phyloP scores from a whole-genome alignment of 2,888 invertebrate genomes.

The Ditylenchus weischeri region DNA sequence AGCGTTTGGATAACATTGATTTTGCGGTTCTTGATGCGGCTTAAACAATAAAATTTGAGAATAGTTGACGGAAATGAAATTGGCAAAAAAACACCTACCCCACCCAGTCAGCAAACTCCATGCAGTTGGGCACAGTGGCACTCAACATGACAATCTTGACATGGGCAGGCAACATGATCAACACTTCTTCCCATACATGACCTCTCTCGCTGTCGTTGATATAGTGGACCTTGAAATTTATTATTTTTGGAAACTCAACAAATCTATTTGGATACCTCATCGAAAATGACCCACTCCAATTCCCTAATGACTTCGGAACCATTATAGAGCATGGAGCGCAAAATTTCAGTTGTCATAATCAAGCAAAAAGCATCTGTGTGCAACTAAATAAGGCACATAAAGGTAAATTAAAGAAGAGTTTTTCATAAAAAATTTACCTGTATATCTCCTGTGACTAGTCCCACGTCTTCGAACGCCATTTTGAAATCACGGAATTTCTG shows the following conservation, averaged over 20 bases:
- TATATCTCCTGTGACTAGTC: slow-evolving; percentile 71
- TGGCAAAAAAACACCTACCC: slow-evolving; percentile 60
- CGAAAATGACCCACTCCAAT: slow-evolving; percentile 96
- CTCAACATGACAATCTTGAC: slow-evolving; percentile 94
- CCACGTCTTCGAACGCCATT: slow-evolving; percentile 83
- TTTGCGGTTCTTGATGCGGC: slow-evolving; percentile 70
- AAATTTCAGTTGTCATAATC: slow-evolving; percentile 98
- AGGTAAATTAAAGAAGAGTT: slow-evolving; percentile 69
- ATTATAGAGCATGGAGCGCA: slow-evolving; percentile 88
- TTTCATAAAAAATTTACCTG: background rate
- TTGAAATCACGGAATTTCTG: slow-evolving; percentile 98
- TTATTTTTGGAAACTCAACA: background rate
- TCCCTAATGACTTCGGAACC: slow-evolving; percentile 91
- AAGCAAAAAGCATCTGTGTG: slow-evolving; percentile 87
- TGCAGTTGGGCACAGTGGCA: slow-evolving; percentile 94
- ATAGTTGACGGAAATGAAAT: slow-evolving; percentile 12
- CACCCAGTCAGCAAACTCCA: slow-evolving; percentile 79
- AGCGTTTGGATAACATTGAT: slow-evolving; percentile 86
- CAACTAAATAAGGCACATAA: slow-evolving; percentile 86
- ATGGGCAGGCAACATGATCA: slow-evolving; percentile 88
- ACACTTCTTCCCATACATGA: slow-evolving; percentile 97
- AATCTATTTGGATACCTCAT: slow-evolving; percentile 77
- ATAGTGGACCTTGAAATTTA: background rate
- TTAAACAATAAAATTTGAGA: slow-evolving; percentile 15
- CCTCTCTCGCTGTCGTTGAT: slow-evolving; percentile 69